Base-by-base conservation (phyloP, 1,140 invertebrate species). In the Brachionus rotundiformis region DNA sequence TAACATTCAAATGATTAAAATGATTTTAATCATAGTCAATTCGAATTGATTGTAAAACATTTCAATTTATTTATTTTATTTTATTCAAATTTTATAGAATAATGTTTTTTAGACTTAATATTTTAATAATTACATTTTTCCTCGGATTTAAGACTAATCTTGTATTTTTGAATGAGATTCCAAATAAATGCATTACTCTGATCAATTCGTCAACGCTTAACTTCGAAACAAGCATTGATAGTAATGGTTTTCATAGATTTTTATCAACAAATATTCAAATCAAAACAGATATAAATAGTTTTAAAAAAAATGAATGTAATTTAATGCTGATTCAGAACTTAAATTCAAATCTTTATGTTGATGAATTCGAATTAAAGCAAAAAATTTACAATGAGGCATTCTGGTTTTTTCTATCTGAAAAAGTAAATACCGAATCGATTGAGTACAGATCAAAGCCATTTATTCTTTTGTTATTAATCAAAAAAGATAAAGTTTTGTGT, bases 301-400 rank as follows among this genome's bases (percentile, higher is more conserved):
- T 33, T 68, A 19, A 68, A 73, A 31, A 16, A 16, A 11, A 23
- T n/a, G n/a, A 44, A 11, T 73, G 68, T 73, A 73, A 44, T 41
- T 44, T 41, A 10, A 44, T 73, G 25, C 1, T 73, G 1, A 11
- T 44, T 19, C 19, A 44, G 25, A 25, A 41, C 3, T 73, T 73
- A 23, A 27, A 73, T 13, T 27, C n/a, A 19, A 73, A 73, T 44
- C 10, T 44, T 6, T 73, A 73, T 73, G 68, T 73, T 25, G 68
- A 73, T 73, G 68, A 44, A 44, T 73, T 73, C 19, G 68, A 73
- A 73, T n/a, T 73, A 11, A 73, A 41, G 44, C 68, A 73, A 73
- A 25, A 19, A 8, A 13, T 23, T 2, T 44, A 73, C 25, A 44
- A 41, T 10, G 16, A 73, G 10, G 10, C 10, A 2, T 73, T 73